Percentiles rank a stretch among this genome's conserved stretches.
These are phyloP conservation scores for Tenthredo notha DNA, from an alignment of 2,888 invertebrate genomes.

Conservation along the genomic window DNA sequence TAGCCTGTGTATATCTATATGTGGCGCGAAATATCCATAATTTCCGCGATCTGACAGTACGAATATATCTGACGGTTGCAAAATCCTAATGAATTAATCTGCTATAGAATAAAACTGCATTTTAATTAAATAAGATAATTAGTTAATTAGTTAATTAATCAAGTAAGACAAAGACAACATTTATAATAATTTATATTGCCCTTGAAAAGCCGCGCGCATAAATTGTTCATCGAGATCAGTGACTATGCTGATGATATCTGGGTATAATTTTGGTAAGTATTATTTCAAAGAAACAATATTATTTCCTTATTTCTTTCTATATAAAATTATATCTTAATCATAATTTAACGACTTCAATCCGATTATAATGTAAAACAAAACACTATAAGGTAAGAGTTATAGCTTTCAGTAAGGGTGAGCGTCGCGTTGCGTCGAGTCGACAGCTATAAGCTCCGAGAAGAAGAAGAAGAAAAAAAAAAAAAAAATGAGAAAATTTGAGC, in stretches of 20 bases:
- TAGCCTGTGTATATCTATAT: neutral
- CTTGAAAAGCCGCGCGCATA: neutral
- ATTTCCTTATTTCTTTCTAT: neutral
- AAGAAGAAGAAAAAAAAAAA: neutral
- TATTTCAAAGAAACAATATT: neutral
- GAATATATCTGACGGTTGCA: neutral
- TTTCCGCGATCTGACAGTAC: neutral
- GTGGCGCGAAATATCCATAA: neutral
- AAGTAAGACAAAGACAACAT: neutral
- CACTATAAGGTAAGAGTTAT: neutral
- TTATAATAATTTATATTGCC: neutral
- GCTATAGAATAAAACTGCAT: neutral
- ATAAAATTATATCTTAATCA: neutral
- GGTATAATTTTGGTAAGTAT: constrained; percentile 29
- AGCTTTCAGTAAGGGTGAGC: neutral
- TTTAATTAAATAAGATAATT: neutral
- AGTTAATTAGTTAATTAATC: neutral
- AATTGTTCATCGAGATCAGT: neutral
- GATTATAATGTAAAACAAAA: neutral
- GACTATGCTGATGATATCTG: constrained; percentile 28
- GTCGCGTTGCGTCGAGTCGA: neutral
- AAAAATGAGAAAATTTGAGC: constrained; percentile 8
- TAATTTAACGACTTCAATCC: neutral
- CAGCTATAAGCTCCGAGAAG: neutral
- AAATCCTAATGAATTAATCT: neutral